A percentile compares a stretch with the other conserved stretches of the same genome.
Evolutionary conservation across 2,888 invertebrate genomes (phyloP).

Genomic region (Pedicia rivosa): DNA sequence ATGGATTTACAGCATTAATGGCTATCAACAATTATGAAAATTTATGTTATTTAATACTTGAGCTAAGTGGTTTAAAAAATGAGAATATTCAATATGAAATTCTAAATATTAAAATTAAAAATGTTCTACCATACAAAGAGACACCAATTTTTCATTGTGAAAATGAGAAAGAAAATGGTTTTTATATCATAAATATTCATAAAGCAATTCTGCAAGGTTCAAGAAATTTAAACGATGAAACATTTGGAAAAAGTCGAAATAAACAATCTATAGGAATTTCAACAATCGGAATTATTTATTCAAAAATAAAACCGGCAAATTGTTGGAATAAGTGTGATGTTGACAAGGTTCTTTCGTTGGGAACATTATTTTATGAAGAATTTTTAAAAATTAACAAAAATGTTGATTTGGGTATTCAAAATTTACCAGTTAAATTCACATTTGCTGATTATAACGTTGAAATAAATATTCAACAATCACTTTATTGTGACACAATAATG

Average conservation of each 20-base stretch:
- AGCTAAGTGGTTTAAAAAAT: conserved; percentile 17
- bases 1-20: conserved; percentile 38
- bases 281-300: conserved; percentile 42
- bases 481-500: background rate
- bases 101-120: conserved; percentile 16
- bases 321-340: conserved; percentile 44
- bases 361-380: conserved; percentile 33
- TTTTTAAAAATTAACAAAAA: background rate
- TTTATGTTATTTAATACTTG: conserved; percentile 22
- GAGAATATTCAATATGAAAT: conserved; percentile 6
- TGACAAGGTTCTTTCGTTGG: conserved; percentile 39
- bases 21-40: conserved; percentile 20
- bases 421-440: conserved; percentile 28
- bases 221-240: conserved; percentile 22
- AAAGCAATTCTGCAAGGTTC: conserved; percentile 23
- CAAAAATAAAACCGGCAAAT: conserved; percentile 45
- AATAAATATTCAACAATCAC: conserved; percentile 4
- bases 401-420: conserved; percentile 18
- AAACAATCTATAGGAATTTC: conserved; percentile 44
- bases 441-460: conserved; percentile 24
- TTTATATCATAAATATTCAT: conserved; percentile 19
- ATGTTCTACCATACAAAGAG: background rate
- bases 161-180: background rate
- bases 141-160: background rate
- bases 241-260: conserved; percentile 19